Evolutionary conservation across 1,140 invertebrate genomes (phyloP).

Genomic region (Leptopilina boulardi): DNA sequence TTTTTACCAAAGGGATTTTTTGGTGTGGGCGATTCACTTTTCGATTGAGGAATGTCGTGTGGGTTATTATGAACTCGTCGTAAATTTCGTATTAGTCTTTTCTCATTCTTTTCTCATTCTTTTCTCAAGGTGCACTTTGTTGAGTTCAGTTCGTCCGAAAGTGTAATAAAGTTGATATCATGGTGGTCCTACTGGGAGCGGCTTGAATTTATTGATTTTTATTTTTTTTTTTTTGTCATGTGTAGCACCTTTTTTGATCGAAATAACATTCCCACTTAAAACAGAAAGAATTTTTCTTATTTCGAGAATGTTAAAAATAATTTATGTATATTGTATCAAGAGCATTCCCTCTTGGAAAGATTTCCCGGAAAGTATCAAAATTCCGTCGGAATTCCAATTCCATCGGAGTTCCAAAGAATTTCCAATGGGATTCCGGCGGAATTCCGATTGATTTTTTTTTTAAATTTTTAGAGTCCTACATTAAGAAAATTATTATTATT

Average conservation of each 20-base stretch:
- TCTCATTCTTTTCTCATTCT: constrained; percentile 28
- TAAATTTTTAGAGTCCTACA: too few species aligned
- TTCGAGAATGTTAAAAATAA: too few species aligned
- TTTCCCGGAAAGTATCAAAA: too few species aligned
- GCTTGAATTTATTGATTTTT: constrained; percentile 9
- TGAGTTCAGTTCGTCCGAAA: background rate
- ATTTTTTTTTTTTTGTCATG: background rate
- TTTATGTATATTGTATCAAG: too few species aligned
- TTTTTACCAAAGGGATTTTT: constrained; percentile 8
- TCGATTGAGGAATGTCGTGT: constrained; percentile 55
- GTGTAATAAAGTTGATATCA: constrained; percentile 21
- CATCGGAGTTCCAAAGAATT: too few species aligned
- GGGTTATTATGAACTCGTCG: constrained; percentile 61
- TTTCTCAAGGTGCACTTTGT: constrained; percentile 34
- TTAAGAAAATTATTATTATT: too few species aligned
- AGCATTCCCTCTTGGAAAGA: too few species aligned
- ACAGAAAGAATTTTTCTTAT: too few species aligned
- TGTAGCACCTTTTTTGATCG: background rate
- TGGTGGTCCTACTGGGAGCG: background rate
- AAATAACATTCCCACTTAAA: background rate
- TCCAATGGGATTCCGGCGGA: too few species aligned
- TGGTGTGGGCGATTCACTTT: constrained; percentile 56
- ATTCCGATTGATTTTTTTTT: too few species aligned
- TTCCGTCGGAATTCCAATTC: too few species aligned
- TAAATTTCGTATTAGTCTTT: constrained; percentile 59